phyloP scores from a whole-genome alignment of 2,113 vertebrate genomes.

The Ictidomys tridecemlineatus region DNA sequence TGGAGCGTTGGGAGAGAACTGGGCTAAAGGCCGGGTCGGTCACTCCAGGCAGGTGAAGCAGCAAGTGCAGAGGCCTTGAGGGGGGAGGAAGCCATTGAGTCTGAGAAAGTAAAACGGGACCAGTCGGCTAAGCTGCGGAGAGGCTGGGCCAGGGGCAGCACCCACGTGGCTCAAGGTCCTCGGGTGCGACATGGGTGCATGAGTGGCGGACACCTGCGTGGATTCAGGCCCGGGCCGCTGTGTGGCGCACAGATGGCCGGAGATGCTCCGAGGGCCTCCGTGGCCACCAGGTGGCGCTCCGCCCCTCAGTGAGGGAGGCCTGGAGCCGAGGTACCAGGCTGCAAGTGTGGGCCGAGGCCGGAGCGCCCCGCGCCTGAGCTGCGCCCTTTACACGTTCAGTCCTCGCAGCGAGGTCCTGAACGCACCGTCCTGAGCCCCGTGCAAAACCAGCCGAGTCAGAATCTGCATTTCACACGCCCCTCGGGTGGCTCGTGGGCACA shows the following conservation, averaged over 20 bases:
- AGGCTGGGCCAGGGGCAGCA: background rate
- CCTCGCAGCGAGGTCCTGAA: background rate
- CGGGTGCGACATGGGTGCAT: background rate
- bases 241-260: background rate
- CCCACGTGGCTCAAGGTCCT: background rate
- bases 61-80: background rate
- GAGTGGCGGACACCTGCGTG: too few species aligned
- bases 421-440: background rate
- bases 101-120: background rate
- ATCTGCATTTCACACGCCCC: background rate
- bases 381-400: background rate
- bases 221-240: background rate
- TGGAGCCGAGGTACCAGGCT: background rate
- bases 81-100: background rate
- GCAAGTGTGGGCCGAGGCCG: fast-evolving
- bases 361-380: background rate
- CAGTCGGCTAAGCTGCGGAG: too few species aligned
- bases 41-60: background rate
- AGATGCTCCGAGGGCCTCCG: background rate
- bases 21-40: too few species aligned
- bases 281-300: background rate
- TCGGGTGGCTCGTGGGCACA: background rate
- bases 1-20: too few species aligned
- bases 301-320: background rate
- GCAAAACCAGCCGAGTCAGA: background rate